Evolutionary conservation across 2,797 vertebrate species (phyloP).

Genomic region (Myiotriccus ornatus): DNA sequence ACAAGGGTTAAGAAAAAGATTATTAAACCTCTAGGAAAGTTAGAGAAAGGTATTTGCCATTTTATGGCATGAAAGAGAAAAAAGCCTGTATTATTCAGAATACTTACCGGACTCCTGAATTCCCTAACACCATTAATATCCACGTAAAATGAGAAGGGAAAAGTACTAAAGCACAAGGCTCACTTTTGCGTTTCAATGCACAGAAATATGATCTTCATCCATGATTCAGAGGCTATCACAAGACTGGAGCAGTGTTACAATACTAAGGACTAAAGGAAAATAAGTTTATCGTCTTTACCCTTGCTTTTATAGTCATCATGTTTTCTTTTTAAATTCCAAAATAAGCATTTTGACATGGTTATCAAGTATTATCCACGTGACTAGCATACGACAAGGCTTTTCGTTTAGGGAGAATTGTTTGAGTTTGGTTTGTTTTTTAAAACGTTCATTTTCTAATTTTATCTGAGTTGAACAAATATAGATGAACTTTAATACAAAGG

Average conservation of each 20-base stretch:
- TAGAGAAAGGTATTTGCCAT: not conserved
- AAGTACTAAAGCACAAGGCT: not conserved
- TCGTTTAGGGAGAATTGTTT: not conserved
- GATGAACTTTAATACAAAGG: conserved; percentile 27
- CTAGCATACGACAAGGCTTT: not conserved
- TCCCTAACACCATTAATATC: not conserved
- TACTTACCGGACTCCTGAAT: not conserved
- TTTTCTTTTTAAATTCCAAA: not conserved
- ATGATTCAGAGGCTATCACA: not conserved
- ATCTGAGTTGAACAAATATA: not conserved
- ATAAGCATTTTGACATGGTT: not conserved
- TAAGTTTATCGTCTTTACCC: not conserved
- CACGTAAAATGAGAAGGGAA: not conserved
- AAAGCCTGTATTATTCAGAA: not conserved
- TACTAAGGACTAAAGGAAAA: not conserved
- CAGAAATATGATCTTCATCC: not conserved
- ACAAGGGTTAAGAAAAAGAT: not conserved
- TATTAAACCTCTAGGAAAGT: not conserved
- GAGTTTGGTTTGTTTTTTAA: not conserved
- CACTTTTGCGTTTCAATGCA: not conserved
- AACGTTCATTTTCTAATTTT: not conserved
- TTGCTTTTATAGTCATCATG: not conserved
- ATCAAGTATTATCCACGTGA: not conserved
- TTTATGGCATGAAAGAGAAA: not conserved
- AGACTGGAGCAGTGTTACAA: not conserved